phyloP scores from a whole-genome alignment of 1,140 invertebrate genomes.

The Drosophila baimaii region DNA sequence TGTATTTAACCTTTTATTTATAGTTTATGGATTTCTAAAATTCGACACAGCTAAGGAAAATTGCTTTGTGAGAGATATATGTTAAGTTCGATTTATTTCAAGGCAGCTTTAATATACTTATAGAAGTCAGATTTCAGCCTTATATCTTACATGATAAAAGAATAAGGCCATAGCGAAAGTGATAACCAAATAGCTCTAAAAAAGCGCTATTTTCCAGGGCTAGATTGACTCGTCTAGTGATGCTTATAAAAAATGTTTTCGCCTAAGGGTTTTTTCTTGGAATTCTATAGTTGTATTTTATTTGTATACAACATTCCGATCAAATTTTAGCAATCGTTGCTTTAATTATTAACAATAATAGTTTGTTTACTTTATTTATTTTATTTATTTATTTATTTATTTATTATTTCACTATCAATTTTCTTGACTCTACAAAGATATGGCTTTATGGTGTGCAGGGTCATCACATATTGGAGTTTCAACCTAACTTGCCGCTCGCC shows the following conservation, averaged over 20 bases:
- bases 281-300: background rate
- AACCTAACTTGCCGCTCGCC: slow-evolving; percentile 54
- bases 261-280: too few species aligned
- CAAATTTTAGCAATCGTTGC: too few species aligned
- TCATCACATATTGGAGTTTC: slow-evolving; percentile 53
- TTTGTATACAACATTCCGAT: too few species aligned
- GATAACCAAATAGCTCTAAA: too few species aligned
- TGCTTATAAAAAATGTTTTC: too few species aligned
- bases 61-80: background rate
- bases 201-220: background rate
- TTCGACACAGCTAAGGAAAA: background rate
- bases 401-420: slow-evolving; percentile 19
- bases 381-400: too few species aligned
- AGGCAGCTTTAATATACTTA: too few species aligned
- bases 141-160: too few species aligned
- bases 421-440: slow-evolving; percentile 50
- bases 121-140: too few species aligned
- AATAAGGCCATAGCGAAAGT: too few species aligned
- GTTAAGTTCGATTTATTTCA: too few species aligned
- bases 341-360: background rate
- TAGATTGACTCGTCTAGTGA: background rate
- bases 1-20: background rate
- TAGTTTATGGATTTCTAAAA: background rate
- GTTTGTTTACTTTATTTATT: too few species aligned
- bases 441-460: slow-evolving; percentile 57